Evolutionary conservation across 1,140 invertebrate species (phyloP), one percentile per base, ranked within the genome.

Genomic region (Pogonognathellus flavescens): DNA sequence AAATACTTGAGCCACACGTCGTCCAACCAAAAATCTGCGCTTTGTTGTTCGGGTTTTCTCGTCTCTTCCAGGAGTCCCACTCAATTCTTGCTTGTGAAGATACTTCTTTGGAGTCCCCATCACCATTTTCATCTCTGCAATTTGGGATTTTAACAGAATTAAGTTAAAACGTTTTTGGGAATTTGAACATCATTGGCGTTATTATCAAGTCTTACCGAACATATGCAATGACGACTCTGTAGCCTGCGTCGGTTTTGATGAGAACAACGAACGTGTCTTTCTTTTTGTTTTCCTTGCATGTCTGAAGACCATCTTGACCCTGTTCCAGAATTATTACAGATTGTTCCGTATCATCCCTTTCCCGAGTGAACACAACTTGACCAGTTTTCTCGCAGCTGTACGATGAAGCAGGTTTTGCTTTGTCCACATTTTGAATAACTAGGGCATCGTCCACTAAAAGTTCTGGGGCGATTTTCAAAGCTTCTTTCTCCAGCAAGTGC

Each of bases 11-110:
- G 14, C 8, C 9, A 62, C 60, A 62, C 10, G 20, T 62, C 4
- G 60, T 62, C 60, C 60, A 62, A 22, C 60, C 60, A n/a, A 62
- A 62, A 11, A 62, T 22, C 60, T 62, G n/a, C 1, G 60, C 60
- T 11, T 62, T 62, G 20, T 62, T 62, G 13, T 62, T 62, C 1
- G 16, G 20, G 13, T 22, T 62, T 22, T 22, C 60, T 11, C 60
- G 5, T 25, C 60, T 22, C 4, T 0, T 62, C 60, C 18, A 62
- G 16, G 20, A 9, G 18, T 62, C 60, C 60, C 60, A 62, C 9
- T 62, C 60, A 13, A 62, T 8, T 25, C 60, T 25, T 20, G 4
- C 18, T 25, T 2, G 13, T 22, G 18, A 0, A 22, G 25, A 8
- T 22, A 11, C 22, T 1, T 9, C 0, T 22, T 22, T 11, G 25